phyloP scores from a whole-genome alignment of 2,797 vertebrate species.

The Danio jaintianensis region DNA sequence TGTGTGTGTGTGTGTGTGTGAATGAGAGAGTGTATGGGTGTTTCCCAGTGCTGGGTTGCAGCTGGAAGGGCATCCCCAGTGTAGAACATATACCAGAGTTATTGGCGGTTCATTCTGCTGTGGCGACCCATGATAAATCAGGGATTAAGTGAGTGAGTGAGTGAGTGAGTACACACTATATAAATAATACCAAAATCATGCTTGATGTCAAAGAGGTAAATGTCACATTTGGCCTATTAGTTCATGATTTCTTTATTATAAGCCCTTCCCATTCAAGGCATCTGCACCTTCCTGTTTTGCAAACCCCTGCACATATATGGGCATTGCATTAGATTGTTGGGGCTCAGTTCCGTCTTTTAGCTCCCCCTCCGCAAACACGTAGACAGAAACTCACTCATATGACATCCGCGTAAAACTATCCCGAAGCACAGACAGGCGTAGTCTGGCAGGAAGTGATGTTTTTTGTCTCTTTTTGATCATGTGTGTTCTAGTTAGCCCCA shows the following conservation, averaged over 20 bases:
- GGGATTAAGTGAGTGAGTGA: too few species aligned
- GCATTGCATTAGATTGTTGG: conserved; percentile 64
- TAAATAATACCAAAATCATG: neutral
- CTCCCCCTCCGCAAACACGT: conserved; percentile 4
- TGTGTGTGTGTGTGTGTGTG: too few species aligned
- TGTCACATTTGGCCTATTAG: conserved; percentile 8
- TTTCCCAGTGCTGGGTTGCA: too few species aligned
- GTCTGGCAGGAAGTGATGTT: conserved; percentile 71
- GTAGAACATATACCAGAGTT: too few species aligned
- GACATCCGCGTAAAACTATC: conserved; percentile 29
- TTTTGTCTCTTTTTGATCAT: conserved; percentile 64
- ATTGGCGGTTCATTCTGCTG: too few species aligned
- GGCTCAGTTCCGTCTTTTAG: conserved; percentile 56
- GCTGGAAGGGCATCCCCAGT: too few species aligned
- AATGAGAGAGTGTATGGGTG: too few species aligned
- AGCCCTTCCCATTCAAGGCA: conserved; percentile 59
- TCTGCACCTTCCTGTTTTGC: conserved; percentile 71
- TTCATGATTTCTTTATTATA: conserved; percentile 57
- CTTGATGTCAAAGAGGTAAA: neutral
- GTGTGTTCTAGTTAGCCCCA: conserved; percentile 40
- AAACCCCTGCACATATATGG: conserved; percentile 76
- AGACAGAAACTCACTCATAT: conserved; percentile 50
- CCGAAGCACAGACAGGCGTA: conserved; percentile 65
- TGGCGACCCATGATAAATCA: too few species aligned
- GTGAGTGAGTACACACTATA: neutral